Evolutionary conservation across 2,113 vertebrate species (phyloP), one percentile per base, ranked within the genome.

Genomic region (Pluvialis apricaria): DNA sequence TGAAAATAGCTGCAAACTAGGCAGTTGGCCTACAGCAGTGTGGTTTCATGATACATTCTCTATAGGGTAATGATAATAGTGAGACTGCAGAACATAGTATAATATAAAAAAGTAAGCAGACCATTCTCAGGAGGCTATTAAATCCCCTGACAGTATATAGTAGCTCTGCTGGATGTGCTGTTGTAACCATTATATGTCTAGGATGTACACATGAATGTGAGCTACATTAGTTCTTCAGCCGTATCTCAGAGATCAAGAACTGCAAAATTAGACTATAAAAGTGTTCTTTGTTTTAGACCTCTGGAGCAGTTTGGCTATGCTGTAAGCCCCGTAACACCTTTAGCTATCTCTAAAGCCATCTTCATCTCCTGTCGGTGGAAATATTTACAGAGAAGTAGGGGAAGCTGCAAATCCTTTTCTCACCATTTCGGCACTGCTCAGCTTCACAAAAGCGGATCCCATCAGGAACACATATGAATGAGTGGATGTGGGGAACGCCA

Each of bases 371-470:
- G 62, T 45, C 17, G 8, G 78, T 16, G 14, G 84, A 92, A 82
- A 60, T 51, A 36, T 90, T 95, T 92, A 79, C 79, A 80, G 73
- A 90, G 72, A 58, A 88, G 52, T 17, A 75, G 47, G 78, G 55
- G 57, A 88, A 26, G 10, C 11, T 76, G 44, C 75, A 82, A 73
- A 9, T 49, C 51, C 34, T 78, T 88, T 82, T 68, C 97, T 98
- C 94, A 99, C 99, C 98, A 13, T 98, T 97, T 32, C 97, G 95
- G 95, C 98, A 95, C 87, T 98, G 99, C 94, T 99, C 98, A 54
- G 98, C 98, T 70, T 99, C 98, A 91, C 99, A 99, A 95, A 99
- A 99, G 49, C 96, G 99, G 88, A 92, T 97, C 31, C 97, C 96
- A 54, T 99, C 98, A 24, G 98, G 98, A 92, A 97, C 98, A 19